A percentile compares a stretch with the other conserved stretches of the same genome.
These are phyloP conservation scores for Galago senegalensis DNA, from an alignment of 2,797 vertebrate species.

Conservation along the genomic window DNA sequence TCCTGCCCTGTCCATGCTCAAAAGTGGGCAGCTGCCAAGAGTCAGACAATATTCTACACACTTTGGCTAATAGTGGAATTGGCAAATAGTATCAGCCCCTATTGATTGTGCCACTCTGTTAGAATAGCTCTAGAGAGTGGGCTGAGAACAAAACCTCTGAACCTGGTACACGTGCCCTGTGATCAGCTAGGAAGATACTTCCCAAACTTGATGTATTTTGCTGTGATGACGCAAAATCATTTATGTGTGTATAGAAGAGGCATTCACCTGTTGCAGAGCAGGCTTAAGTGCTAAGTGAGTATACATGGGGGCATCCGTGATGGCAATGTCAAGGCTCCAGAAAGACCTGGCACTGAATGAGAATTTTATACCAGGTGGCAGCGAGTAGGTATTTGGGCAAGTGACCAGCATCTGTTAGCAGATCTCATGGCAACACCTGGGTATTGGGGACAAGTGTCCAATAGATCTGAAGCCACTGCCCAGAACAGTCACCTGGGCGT, in stretches of 20 bases:
- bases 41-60: not conserved
- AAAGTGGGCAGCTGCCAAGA: not conserved
- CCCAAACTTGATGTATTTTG: rapidly evolving
- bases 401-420: not conserved
- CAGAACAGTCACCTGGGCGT: rapidly evolving
- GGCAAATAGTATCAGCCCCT: not conserved
- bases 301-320: rapidly evolving
- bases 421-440: not conserved
- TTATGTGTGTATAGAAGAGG: rapidly evolving
- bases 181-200: not conserved
- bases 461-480: not conserved
- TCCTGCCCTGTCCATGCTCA: not conserved
- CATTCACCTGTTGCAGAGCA: rapidly evolving
- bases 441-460: rapidly evolving
- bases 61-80: not conserved
- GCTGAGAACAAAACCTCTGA: not conserved
- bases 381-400: not conserved
- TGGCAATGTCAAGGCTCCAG: not conserved
- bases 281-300: rapidly evolving
- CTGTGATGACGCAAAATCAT: rapidly evolving
- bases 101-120: not conserved
- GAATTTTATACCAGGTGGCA: not conserved
- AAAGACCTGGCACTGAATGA: rapidly evolving
- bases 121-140: not conserved
- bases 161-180: rapidly evolving